phyloP scores from a whole-genome alignment of 1,140 invertebrate genomes.

The Cepaea nemoralis region DNA sequence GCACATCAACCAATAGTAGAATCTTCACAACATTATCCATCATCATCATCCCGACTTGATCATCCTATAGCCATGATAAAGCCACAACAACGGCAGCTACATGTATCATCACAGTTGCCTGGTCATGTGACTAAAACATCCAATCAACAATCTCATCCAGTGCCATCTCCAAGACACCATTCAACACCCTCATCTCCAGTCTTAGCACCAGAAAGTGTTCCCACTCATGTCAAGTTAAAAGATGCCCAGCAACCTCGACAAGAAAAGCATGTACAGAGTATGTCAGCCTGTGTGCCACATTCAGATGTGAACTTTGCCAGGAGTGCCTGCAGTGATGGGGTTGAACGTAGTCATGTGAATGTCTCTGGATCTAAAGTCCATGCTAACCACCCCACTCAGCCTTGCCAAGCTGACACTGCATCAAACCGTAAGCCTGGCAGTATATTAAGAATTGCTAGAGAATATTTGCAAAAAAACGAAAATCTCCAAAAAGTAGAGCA shows the following conservation, averaged over 20 bases:
- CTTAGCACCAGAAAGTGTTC: neutral
- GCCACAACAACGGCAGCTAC: neutral
- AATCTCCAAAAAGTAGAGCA: neutral
- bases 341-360: neutral
- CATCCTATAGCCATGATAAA: neutral
- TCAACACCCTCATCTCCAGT: neutral
- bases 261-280: neutral
- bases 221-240: neutral
- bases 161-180: conserved; percentile 8
- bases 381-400: neutral
- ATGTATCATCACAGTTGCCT: neutral
- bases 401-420: neutral
- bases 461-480: neutral
- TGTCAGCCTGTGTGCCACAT: neutral
- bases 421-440: neutral
- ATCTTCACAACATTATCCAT: neutral
- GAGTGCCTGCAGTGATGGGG: neutral
- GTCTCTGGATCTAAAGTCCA: neutral
- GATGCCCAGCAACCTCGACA: neutral
- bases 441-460: neutral
- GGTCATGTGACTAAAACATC: neutral
- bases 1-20: neutral
- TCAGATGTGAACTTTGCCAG: neutral
- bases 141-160: neutral
- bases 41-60: neutral